Conservation (phyloP, 2,113 vertebrate species). For the Xenopus borealis region DNA sequence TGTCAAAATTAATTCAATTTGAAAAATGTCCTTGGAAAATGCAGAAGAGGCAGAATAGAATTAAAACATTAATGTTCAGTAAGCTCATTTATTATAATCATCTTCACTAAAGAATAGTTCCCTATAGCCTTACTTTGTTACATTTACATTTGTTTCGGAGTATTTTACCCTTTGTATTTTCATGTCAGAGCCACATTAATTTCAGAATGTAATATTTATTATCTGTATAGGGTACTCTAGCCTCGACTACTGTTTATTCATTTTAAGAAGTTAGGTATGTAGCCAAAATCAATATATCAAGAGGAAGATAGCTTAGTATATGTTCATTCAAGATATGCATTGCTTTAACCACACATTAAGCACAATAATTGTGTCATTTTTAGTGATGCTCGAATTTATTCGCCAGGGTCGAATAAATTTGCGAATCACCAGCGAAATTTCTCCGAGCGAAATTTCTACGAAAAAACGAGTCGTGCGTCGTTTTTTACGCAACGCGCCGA, state of each 20-base stretch:
- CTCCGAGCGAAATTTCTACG: no score
- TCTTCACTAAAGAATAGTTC: slow-evolving; percentile 22
- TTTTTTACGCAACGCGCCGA: no score
- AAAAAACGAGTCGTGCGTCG: no score
- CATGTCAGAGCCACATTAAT: neutral
- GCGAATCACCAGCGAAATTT: no score
- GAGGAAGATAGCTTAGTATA: no score
- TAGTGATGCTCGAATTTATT: no score
- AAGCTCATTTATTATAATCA: slow-evolving; percentile 31
- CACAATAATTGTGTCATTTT: no score
- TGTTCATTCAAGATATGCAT: no score
- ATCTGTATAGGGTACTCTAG: neutral
- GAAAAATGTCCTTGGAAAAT: slow-evolving; percentile 30
- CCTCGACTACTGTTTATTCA: neutral
- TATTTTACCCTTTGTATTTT: slow-evolving; percentile 8
- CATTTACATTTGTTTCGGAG: slow-evolving; percentile 21
- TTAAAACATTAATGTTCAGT: slow-evolving; percentile 28
- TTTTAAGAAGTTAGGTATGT: neutral
- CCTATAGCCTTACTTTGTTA: slow-evolving; percentile 1
- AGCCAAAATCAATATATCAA: neutral
- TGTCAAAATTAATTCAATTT: slow-evolving; percentile 24
- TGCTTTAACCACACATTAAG: no score
- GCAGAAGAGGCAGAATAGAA: slow-evolving; percentile 15
- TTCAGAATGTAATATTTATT: slow-evolving; percentile 1
- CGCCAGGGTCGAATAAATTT: no score